Conservation (phyloP, 2,113 vertebrate species). For the Neolamprologus caudopunctatus region DNA sequence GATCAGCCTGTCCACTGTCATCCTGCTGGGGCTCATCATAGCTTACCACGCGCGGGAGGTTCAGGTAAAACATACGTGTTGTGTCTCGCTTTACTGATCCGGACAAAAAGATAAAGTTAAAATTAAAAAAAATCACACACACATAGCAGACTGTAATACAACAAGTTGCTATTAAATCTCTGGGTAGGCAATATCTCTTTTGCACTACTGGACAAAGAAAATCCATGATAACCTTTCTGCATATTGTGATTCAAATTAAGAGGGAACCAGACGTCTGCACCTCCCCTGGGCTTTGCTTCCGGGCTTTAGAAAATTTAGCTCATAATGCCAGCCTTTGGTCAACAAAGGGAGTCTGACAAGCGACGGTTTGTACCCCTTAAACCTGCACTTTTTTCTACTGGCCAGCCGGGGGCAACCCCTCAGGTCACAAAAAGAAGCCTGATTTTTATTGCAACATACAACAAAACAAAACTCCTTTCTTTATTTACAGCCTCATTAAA, state of each 20-base stretch:
- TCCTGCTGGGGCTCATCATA: conserved; percentile 90
- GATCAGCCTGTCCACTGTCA: conserved; percentile 94
- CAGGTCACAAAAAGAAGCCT: neutral
- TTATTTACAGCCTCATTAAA: neutral
- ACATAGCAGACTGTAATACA: neutral
- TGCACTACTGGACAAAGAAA: neutral
- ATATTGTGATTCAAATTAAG: neutral
- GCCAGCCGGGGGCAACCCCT: neutral
- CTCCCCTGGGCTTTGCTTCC: neutral
- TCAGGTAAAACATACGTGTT: conserved; percentile 75
- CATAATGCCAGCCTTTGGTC: neutral
- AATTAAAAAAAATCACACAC: neutral
- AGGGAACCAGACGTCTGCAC: neutral
- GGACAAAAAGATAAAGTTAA: neutral
- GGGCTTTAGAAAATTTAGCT: neutral
- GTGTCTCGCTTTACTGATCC: neutral
- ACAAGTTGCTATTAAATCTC: neutral
- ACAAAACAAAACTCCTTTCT: neutral
- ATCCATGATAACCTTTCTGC: neutral
- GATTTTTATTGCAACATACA: neutral
- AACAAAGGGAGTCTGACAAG: neutral
- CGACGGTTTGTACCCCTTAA: neutral
- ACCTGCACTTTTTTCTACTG: neutral
- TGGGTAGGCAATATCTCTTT: neutral
- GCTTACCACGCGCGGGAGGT: conserved; percentile 95